phyloP scores from a whole-genome alignment of 1,140 invertebrate species.

The Euwallacea fornicatus region DNA sequence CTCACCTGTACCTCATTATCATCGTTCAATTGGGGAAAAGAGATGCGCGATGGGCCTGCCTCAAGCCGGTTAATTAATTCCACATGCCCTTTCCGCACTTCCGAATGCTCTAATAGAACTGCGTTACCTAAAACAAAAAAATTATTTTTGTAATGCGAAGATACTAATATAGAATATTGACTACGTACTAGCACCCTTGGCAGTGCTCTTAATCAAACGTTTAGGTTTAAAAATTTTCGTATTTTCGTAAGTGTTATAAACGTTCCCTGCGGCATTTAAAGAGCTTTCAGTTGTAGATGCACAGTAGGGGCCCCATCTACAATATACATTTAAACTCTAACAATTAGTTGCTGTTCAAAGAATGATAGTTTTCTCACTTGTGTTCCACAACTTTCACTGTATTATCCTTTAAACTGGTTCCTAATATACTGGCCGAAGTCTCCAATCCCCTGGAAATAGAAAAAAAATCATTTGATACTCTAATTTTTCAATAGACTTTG shows the following conservation, averaged over 20 bases:
- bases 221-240: conserved; percentile 65
- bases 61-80: no score
- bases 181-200: conserved; percentile 64
- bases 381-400: conserved; percentile 71
- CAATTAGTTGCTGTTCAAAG: not conserved
- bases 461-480: not conserved
- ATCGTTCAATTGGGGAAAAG: no score
- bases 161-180: no score
- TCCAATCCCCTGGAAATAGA: conserved; percentile 59
- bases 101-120: no score
- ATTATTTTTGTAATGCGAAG: no score
- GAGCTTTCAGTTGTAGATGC: conserved; percentile 62
- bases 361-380: conserved; percentile 57
- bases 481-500: not conserved
- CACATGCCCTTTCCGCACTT: no score
- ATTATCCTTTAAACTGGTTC: conserved; percentile 65
- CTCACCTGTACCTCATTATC: no score
- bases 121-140: no score
- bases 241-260: conserved; percentile 62
- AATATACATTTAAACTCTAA: conserved; percentile 31
- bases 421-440: conserved; percentile 65
- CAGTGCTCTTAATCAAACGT: conserved; percentile 64
- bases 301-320: conserved; percentile 65
- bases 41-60: no score
- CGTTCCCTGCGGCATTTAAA: conserved; percentile 66